Percentiles rank a stretch among this genome's conserved stretches.
Evolutionary conservation across 2,113 vertebrate species (phyloP).

Genomic region (Chiloscyllium plagiosum): DNA sequence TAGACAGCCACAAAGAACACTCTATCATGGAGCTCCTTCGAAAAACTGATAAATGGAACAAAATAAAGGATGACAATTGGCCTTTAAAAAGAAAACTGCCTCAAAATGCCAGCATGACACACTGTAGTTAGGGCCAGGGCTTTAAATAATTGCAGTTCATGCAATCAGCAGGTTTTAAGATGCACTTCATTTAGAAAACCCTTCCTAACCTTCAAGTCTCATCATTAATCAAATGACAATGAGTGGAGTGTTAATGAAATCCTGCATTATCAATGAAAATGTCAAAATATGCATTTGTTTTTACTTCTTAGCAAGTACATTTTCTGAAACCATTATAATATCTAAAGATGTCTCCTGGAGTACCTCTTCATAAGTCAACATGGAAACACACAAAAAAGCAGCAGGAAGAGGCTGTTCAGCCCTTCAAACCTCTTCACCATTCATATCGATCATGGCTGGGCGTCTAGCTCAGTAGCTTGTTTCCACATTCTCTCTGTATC

Average conservation of each 20-base stretch:
- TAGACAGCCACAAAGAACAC: background rate
- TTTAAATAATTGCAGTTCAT: background rate
- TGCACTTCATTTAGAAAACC: background rate
- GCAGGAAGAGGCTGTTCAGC: no score
- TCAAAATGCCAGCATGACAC: background rate
- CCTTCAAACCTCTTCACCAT: no score
- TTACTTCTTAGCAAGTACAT: background rate
- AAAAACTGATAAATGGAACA: background rate
- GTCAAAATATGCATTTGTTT: background rate
- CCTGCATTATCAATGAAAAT: background rate
- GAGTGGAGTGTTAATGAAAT: background rate
- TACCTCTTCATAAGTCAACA: background rate
- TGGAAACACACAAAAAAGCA: no score
- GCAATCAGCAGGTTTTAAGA: background rate
- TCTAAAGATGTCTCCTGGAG: background rate
- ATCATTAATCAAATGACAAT: background rate
- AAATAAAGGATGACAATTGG: background rate
- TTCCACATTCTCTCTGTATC: no score
- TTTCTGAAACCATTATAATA: background rate
- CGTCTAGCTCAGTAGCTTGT: no score
- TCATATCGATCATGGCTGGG: no score
- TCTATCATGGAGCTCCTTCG: background rate
- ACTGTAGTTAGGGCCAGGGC: background rate
- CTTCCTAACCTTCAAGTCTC: background rate
- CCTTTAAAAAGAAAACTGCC: slow-evolving; percentile 14